phyloP scores from a whole-genome alignment of 2,888 invertebrate species.

The Nomada flava region DNA sequence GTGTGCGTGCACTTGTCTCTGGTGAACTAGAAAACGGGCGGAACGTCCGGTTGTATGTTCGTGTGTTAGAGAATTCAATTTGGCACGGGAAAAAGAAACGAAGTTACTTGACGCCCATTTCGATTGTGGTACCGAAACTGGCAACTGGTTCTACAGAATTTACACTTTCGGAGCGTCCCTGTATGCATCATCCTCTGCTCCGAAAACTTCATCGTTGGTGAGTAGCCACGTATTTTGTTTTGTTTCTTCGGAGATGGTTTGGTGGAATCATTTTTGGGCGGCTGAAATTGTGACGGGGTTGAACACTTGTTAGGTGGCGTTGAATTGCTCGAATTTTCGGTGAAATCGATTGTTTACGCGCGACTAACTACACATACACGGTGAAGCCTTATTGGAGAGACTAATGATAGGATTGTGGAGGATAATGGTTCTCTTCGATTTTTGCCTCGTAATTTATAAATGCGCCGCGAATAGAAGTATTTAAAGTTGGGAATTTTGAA shows the following conservation, averaged over 20 bases:
- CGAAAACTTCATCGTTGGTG: slow-evolving; percentile 7
- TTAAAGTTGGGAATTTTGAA: too few species aligned
- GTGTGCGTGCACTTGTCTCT: slow-evolving; percentile 29
- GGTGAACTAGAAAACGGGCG: slow-evolving; percentile 53
- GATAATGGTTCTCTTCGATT: too few species aligned
- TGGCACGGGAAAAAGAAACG: too few species aligned
- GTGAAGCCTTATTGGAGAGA: too few species aligned
- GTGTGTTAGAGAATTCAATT: slow-evolving; percentile 21
- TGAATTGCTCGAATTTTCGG: too few species aligned
- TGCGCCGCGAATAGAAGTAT: too few species aligned
- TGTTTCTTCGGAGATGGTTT: background rate
- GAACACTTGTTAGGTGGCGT: background rate
- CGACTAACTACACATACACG: too few species aligned
- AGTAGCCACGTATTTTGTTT: background rate
- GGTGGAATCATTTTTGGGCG: background rate
- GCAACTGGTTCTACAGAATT: background rate
- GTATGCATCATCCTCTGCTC: slow-evolving; percentile 2
- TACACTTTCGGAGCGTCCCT: background rate
- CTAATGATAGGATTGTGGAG: too few species aligned
- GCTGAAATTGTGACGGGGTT: background rate
- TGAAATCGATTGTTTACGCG: too few species aligned
- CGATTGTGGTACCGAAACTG: background rate
- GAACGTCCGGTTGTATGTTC: slow-evolving; percentile 21
- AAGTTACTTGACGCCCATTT: background rate
- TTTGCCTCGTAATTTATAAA: too few species aligned